Conservation (phyloP, 2,113 vertebrate species). For the Pleuronectes platessa region DNA sequence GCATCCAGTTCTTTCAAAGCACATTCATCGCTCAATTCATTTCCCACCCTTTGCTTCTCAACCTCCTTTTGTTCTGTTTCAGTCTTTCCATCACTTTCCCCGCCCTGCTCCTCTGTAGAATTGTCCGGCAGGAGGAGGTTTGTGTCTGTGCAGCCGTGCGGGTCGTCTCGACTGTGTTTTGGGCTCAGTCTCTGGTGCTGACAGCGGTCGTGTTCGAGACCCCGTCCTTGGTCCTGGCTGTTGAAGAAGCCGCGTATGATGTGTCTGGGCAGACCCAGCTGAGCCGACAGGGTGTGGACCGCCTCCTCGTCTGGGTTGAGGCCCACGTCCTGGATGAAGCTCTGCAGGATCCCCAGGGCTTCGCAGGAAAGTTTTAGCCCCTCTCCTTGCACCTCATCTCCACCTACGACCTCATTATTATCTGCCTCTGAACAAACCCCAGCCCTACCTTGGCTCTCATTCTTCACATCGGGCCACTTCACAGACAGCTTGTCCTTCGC, state of each 20-base stretch:
- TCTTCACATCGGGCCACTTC: slow-evolving; percentile 47
- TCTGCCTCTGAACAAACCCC: slow-evolving; percentile 26
- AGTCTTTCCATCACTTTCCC: slow-evolving; percentile 11
- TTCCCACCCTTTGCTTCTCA: slow-evolving; percentile 12
- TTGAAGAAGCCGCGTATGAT: slow-evolving; percentile 96
- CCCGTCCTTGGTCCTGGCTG: slow-evolving; percentile 89
- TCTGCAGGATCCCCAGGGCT: slow-evolving; percentile 94
- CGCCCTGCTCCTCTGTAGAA: slow-evolving; percentile 18
- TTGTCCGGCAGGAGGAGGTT: slow-evolving; percentile 13
- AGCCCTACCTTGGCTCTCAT: slow-evolving; percentile 13
- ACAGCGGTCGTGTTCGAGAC: slow-evolving; percentile 55
- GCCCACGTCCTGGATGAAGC: slow-evolving; percentile 96
- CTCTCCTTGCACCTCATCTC: slow-evolving; percentile 41
- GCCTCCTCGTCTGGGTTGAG: slow-evolving; percentile 96
- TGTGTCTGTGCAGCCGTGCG: slow-evolving; percentile 10
- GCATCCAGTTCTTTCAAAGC: slow-evolving; percentile 87
- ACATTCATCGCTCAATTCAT: slow-evolving; percentile 73
- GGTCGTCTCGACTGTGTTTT: slow-evolving; percentile 15
- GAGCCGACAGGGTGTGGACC: slow-evolving; percentile 94
- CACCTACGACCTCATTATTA: slow-evolving; percentile 9
- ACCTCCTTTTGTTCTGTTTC: slow-evolving; percentile 30
- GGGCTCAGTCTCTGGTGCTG: slow-evolving; percentile 18
- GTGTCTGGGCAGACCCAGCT: slow-evolving; percentile 94
- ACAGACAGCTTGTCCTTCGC: slow-evolving; percentile 31
- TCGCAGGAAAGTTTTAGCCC: slow-evolving; percentile 89